phyloP scores from a whole-genome alignment of 2,888 invertebrate species.

The Mythimna lalbum region DNA sequence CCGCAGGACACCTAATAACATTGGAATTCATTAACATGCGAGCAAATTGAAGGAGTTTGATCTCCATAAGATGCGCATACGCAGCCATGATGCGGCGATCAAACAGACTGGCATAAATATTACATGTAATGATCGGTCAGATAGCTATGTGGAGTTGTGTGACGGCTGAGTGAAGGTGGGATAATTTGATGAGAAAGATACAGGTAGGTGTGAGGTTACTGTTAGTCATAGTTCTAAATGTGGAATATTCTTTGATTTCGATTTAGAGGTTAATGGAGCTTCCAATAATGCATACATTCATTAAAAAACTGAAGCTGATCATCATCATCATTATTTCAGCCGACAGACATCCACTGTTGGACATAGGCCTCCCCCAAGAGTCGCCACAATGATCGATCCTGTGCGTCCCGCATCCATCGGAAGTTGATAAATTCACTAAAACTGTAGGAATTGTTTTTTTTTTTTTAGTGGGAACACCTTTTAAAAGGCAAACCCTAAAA shows the following conservation, averaged over 20 bases:
- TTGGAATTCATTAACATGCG: conserved; percentile 64
- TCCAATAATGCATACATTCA: too few relatives aligned
- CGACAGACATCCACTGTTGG: too few relatives aligned
- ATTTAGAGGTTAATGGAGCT: background rate
- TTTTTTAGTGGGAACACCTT: too few relatives aligned
- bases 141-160: conserved; percentile 26
- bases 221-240: background rate
- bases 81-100: conserved; percentile 48
- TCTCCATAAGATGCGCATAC: conserved; percentile 57
- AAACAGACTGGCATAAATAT: conserved; percentile 54
- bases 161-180: conserved; percentile 25
- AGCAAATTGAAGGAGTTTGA: conserved; percentile 64
- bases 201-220: background rate
- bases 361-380: too few relatives aligned
- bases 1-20: conserved; percentile 65
- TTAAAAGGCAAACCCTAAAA: too few relatives aligned
- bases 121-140: conserved; percentile 46
- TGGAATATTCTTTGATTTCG: background rate
- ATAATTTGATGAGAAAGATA: conserved; percentile 28
- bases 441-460: too few relatives aligned
- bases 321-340: too few relatives aligned
- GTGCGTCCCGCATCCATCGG: too few relatives aligned
- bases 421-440: too few relatives aligned
- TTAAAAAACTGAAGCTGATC: too few relatives aligned
- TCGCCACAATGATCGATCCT: too few relatives aligned